Conservation (phyloP, 2,113 vertebrate genomes). For the Cavia porcellus region DNA sequence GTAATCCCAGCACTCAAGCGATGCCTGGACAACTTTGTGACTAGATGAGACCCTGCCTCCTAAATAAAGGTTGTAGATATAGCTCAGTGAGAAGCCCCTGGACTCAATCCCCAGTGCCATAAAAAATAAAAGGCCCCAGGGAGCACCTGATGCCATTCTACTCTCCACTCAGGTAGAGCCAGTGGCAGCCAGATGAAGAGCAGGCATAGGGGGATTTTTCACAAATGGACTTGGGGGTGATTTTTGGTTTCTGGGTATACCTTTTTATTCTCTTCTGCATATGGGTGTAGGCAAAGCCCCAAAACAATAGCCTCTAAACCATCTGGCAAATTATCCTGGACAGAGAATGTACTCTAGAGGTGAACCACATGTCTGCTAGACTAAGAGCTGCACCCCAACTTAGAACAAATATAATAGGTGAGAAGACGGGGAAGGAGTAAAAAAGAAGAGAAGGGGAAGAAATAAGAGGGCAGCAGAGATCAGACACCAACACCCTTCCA, state of each 20-base stretch:
- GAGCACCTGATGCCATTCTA: not conserved
- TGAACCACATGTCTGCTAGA: not conserved
- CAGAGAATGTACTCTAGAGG: not conserved
- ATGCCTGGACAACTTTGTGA: too few species aligned
- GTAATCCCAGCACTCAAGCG: too few species aligned
- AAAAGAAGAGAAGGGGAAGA: not conserved
- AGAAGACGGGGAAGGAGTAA: not conserved
- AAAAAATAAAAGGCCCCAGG: not conserved
- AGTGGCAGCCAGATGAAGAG: not conserved
- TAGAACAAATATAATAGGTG: accelerated
- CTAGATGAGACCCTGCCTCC: too few species aligned
- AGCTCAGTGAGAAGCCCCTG: too few species aligned
- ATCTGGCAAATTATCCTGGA: constrained; percentile 32
- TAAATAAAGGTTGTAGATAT: too few species aligned
- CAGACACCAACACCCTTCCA: accelerated
- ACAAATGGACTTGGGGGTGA: not conserved
- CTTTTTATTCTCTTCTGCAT: not conserved
- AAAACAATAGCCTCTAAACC: not conserved
- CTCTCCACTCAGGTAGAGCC: not conserved
- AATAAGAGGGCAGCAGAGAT: not conserved
- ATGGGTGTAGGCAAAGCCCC: not conserved
- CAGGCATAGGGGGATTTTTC: not conserved
- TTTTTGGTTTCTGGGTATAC: not conserved
- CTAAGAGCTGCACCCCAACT: not conserved
- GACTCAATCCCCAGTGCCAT: too few species aligned